A percentile compares a stretch with the other conserved stretches of the same genome.
Evolutionary conservation across 1,140 invertebrate species (phyloP).

Genomic region (Tenebrio molitor): DNA sequence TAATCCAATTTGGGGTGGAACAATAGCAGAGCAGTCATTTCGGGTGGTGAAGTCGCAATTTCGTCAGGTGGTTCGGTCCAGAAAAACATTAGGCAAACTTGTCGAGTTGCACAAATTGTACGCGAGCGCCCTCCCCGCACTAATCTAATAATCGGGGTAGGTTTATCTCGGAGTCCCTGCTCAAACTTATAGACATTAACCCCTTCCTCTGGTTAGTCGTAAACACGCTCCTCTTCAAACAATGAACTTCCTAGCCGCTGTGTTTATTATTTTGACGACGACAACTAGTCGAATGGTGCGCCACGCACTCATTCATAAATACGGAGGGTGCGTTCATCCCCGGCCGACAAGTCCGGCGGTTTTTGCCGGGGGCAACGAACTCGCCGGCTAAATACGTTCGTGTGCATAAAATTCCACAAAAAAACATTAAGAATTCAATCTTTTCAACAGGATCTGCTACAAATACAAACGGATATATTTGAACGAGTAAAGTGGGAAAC

Average conservation of each 20-base stretch:
- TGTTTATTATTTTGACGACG: conserved; percentile 27
- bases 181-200: conserved; percentile 36
- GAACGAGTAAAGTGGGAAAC: conserved; percentile 27
- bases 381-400: not conserved
- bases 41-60: conserved; percentile 12
- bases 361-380: not conserved
- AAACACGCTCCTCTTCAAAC: conserved; percentile 28
- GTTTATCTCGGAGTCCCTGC: conserved; percentile 36
- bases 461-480: conserved; percentile 31
- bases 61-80: conserved; percentile 13
- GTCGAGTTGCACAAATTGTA: conserved; percentile 37
- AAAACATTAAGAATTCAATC: conserved; percentile 15
- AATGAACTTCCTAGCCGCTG: conserved; percentile 14
- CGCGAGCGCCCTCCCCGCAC: conserved; percentile 13
- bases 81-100: conserved; percentile 36
- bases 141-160: conserved; percentile 44
- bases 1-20: conserved; percentile 21
- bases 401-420: conserved; percentile 16
- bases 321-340: not conserved
- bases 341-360: too few relatives aligned
- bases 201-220: conserved; percentile 31
- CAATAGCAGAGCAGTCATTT: conserved; percentile 5
- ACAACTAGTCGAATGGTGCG: not conserved
- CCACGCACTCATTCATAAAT: not conserved
- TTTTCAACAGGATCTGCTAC: conserved; percentile 13